A percentile compares a stretch with the other conserved stretches of the same genome.
phyloP scores from a whole-genome alignment of 2,113 vertebrate genomes.

The Neodon shergylaensis region DNA sequence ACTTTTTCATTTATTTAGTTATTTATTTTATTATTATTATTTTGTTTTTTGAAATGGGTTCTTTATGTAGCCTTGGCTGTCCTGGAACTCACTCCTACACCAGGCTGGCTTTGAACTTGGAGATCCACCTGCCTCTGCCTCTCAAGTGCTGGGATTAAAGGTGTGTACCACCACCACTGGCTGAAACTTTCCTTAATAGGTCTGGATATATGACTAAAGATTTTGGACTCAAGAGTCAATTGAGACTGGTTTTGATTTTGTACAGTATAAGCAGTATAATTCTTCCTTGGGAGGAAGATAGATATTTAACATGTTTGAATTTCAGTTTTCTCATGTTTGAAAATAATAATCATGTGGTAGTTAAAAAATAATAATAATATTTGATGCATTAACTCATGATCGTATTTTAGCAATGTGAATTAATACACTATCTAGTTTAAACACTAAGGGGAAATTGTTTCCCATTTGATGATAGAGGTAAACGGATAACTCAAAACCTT shows the following conservation, averaged over 20 bases:
- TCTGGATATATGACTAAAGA: slow-evolving; percentile 5
- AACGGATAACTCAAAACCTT: slow-evolving; percentile 24
- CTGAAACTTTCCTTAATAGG: slow-evolving; percentile 14
- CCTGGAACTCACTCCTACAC: background rate
- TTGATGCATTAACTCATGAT: slow-evolving; percentile 41
- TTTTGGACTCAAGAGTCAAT: slow-evolving; percentile 27
- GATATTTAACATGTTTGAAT: slow-evolving; percentile 22
- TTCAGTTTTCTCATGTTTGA: slow-evolving; percentile 45
- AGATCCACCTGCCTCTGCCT: background rate
- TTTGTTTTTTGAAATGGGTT: background rate
- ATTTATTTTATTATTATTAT: background rate
- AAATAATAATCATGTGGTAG: background rate
- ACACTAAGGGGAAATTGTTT: slow-evolving; percentile 38
- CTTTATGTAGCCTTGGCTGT: background rate
- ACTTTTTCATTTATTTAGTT: background rate
- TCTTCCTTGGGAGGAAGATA: slow-evolving; percentile 28
- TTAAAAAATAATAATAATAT: slow-evolving; percentile 31
- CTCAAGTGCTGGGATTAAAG: background rate
- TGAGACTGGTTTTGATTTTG: slow-evolving; percentile 11
- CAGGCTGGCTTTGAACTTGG: background rate
- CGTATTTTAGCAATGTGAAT: slow-evolving; percentile 30
- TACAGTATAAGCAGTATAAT: background rate
- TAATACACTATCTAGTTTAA: background rate
- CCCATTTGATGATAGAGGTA: slow-evolving; percentile 20
- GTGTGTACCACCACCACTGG: background rate